Evolutionary conservation across 2,113 vertebrate genomes (phyloP).

Genomic region (Chunga burmeisteri): DNA sequence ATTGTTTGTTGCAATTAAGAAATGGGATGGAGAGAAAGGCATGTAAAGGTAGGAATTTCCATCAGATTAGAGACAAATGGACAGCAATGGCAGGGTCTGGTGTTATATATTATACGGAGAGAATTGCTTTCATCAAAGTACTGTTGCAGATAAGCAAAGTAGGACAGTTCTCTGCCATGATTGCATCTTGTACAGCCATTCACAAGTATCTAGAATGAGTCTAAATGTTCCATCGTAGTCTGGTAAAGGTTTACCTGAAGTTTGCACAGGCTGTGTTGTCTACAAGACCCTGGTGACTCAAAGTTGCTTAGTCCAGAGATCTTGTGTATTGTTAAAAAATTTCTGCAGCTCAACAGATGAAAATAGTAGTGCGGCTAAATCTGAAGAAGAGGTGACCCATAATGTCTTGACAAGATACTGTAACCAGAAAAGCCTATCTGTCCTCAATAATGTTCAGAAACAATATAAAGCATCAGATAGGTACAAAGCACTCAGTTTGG

Average conservation of each 20-base stretch:
- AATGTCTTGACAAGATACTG: background rate
- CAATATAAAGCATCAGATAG: background rate
- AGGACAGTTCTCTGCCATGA: background rate
- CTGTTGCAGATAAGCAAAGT: background rate
- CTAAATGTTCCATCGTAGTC: background rate
- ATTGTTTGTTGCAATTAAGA: background rate
- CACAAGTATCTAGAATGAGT: background rate
- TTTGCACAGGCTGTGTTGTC: background rate
- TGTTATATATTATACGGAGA: background rate
- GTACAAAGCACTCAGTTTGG: background rate
- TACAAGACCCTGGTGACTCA: accelerated
- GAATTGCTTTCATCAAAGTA: background rate
- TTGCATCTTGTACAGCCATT: background rate
- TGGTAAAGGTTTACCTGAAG: background rate
- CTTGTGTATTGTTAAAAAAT: background rate
- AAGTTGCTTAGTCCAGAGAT: background rate
- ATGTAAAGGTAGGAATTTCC: background rate
- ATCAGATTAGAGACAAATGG: background rate
- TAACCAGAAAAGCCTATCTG: background rate
- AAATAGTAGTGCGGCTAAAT: background rate
- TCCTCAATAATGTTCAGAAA: background rate
- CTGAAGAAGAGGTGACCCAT: background rate
- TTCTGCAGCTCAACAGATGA: background rate
- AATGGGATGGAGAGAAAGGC: accelerated
- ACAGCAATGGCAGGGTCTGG: background rate